Evolutionary conservation across 2,797 vertebrate genomes (phyloP), one percentile per base, ranked within the genome.

Genomic region (Anableps anableps): DNA sequence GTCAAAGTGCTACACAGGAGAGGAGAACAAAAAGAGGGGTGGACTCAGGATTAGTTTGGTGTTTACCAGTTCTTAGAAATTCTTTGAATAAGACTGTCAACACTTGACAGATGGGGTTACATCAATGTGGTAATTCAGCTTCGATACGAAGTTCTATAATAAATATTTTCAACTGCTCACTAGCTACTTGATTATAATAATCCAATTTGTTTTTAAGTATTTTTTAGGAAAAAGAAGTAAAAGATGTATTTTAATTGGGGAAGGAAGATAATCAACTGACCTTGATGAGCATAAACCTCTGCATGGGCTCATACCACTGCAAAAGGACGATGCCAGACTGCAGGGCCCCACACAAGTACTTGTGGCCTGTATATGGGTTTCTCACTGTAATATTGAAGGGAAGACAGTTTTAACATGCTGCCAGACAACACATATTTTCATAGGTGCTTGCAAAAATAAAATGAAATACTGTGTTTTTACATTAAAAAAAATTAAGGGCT

Each of bases 291-390:
- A 99, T 99, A 91, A 99, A 99, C 92, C 97, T 99, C 95, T 99
- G 97, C 99, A 99, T 98, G 74, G 99, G 98, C 90, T 99, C 99
- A 93, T 99, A 99, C 98, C 99, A 99, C 96, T 99, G 98, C 78
- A 99, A 93, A 41, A 99, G 95, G 77, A 99, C 98, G 70, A 99
- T 99, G 84, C 99, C 98, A 81, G 97, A 98, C 95, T 98, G 98
- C 91, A 99, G 90, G 0, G 99, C 99, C 55, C 99, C 98, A 76
- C 99, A 99, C 86, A 99, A 95, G 90, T 99, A 99, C 92, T 99
- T 99, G 79, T 98, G 97, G 72, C 98, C 98, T 0, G 98, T 99
- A 80, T 99, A 99, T 0, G 98, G 98, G 86, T 99, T 99, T 89
- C 98, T 96, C 93, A 99, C 99, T 99, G 53, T 0, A 83, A 73